Percentiles rank a stretch among this genome's conserved stretches.
phyloP scores from a whole-genome alignment of 2,797 vertebrate genomes.

The Pipistrellus pipistrellus region DNA sequence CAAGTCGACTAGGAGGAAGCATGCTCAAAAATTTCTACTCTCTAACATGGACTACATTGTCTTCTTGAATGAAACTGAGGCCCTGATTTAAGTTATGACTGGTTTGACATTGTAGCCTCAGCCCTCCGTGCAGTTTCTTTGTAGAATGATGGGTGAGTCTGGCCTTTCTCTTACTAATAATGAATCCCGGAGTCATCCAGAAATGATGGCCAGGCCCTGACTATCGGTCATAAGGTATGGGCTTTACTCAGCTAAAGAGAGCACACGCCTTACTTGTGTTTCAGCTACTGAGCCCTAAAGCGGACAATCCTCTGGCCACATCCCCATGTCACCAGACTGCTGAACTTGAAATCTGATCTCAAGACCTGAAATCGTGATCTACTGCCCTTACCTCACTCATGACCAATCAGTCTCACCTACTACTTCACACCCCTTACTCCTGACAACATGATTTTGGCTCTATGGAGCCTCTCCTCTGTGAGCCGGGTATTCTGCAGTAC shows the following conservation, averaged over 20 bases:
- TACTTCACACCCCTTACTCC: no score
- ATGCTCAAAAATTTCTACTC: no score
- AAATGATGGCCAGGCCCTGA: background rate
- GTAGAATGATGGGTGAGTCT: background rate
- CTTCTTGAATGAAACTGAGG: background rate
- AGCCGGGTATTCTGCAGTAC: background rate
- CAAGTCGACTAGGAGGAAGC: no score
- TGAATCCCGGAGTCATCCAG: background rate
- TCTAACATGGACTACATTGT: background rate
- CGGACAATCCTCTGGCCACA: background rate
- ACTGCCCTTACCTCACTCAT: background rate
- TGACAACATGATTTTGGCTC: background rate
- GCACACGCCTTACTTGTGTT: background rate
- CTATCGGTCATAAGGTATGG: background rate
- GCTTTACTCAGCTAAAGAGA: background rate
- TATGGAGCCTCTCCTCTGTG: background rate
- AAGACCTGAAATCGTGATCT: background rate
- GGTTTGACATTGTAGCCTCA: no score
- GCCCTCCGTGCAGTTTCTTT: background rate
- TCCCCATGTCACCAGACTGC: background rate
- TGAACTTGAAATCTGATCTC: background rate
- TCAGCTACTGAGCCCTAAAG: background rate
- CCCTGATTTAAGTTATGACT: background rate
- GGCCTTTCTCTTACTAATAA: background rate
- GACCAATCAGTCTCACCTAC: background rate